phyloP scores from a whole-genome alignment of 2,113 vertebrate genomes.

The Atlantisia rogersi region DNA sequence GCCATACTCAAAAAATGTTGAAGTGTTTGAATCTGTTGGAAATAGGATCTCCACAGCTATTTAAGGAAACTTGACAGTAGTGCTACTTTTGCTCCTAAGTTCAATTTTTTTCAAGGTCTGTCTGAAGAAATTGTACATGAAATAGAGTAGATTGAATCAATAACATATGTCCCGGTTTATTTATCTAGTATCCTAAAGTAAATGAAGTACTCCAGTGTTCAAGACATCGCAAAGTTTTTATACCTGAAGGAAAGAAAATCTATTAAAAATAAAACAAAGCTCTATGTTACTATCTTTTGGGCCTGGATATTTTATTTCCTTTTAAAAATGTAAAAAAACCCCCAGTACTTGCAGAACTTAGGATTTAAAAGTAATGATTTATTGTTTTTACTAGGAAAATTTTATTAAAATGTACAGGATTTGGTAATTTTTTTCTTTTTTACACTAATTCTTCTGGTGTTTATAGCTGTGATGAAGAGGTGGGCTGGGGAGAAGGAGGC shows the following conservation, averaged over 20 bases:
- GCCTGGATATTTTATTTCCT: neutral
- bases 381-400: neutral
- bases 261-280: neutral
- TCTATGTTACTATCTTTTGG: neutral
- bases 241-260: neutral
- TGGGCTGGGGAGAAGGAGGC: neutral
- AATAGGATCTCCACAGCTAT: neutral
- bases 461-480: neutral
- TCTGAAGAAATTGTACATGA: neutral
- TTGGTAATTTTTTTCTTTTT: fast-evolving
- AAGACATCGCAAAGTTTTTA: neutral
- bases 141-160: neutral
- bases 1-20: neutral
- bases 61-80: neutral
- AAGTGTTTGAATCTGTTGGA: neutral
- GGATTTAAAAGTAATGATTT: neutral
- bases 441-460: neutral
- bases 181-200: neutral
- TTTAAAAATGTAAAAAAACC: neutral
- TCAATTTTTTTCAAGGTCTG: neutral
- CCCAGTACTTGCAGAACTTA: neutral
- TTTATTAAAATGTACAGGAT: neutral
- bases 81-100: neutral
- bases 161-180: neutral
- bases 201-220: neutral